A percentile compares a stretch with the other conserved stretches of the same genome.
Evolutionary conservation across 2,888 invertebrate species (phyloP).

Genomic region (Philhelius pedissequus): DNA sequence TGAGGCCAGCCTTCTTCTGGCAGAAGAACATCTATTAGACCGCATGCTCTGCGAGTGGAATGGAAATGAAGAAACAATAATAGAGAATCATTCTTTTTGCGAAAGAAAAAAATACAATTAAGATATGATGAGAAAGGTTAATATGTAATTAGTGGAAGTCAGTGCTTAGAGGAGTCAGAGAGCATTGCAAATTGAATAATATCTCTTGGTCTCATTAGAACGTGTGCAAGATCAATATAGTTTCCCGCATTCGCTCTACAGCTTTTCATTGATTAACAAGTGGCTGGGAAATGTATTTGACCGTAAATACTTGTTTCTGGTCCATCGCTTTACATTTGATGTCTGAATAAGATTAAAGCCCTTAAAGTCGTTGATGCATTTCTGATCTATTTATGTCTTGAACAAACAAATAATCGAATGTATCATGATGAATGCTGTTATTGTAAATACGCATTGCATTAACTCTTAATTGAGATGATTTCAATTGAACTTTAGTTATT

Average conservation of each 20-base stretch:
- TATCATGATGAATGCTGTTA: background rate
- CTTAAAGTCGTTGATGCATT: background rate
- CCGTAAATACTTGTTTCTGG: background rate
- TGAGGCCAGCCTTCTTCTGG: background rate
- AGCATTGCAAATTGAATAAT: slow-evolving; percentile 16
- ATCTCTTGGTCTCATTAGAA: background rate
- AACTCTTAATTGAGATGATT: no score
- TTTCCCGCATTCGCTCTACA: background rate
- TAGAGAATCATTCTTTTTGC: background rate
- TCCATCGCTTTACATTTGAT: background rate
- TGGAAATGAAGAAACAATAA: background rate
- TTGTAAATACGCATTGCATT: background rate
- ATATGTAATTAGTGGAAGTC: background rate
- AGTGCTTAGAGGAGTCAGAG: background rate
- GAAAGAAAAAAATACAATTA: background rate
- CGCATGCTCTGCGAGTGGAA: background rate
- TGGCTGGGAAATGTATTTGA: background rate
- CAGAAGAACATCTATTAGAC: background rate
- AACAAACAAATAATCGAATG: background rate
- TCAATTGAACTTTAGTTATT: no score
- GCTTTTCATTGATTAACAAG: background rate
- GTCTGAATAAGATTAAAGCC: background rate
- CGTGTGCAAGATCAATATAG: background rate
- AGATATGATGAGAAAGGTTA: background rate
- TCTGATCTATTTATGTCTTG: background rate